These are phyloP conservation scores for Pocillopora verrucosa DNA, from an alignment of 64 coral and sea anemone genomes.

Conservation along the genomic window DNA sequence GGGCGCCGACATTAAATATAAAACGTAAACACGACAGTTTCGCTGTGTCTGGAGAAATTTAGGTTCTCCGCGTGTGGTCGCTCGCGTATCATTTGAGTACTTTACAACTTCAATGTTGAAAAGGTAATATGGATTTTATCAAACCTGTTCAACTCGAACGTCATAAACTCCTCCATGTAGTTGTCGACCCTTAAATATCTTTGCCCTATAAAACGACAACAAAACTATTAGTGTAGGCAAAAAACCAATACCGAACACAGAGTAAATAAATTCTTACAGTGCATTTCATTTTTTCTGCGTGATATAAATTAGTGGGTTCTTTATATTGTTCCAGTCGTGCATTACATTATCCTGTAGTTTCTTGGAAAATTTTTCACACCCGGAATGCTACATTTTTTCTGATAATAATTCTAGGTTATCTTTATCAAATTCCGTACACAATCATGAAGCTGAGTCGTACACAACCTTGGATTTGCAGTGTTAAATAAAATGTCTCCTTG, in stretches of 20 bases:
- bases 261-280: no score
- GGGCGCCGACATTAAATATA: conserved; percentile 4
- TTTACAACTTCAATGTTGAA: background rate
- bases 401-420: no score
- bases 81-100: background rate
- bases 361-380: no score
- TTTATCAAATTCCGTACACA: no score
- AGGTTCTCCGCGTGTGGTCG: background rate
- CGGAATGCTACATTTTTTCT: no score
- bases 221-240: conserved; percentile 31
- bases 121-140: background rate
- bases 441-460: no score
- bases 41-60: background rate
- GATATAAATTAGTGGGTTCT: no score
- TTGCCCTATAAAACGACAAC: conserved; percentile 54
- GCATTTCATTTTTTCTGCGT: no score
- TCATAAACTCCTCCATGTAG: conserved; percentile 81
- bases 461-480: no score
- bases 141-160: conserved; percentile 86
- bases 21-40: conserved; percentile 34
- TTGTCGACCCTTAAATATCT: conserved; percentile 73
- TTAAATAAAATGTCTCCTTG: background rate
- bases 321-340: no score
- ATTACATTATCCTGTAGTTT: no score
- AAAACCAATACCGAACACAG: no score